These are phyloP conservation scores for Gandaritis pyraliata DNA, from an alignment of 2,888 invertebrate genomes.

Conservation along the genomic window DNA sequence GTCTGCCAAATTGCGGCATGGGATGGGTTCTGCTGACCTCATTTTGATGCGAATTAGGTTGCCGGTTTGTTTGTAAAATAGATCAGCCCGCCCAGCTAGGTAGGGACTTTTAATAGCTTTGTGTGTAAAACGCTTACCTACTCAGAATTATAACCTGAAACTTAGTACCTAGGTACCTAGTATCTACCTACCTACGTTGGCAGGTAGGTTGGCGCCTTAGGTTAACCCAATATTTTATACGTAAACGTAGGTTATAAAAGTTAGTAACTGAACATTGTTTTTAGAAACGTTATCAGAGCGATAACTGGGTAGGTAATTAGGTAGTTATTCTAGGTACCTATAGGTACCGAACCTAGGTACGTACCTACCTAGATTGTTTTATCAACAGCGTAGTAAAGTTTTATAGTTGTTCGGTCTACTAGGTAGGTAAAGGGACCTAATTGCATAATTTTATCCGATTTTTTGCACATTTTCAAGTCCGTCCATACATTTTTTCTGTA, in stretches of 20 bases:
- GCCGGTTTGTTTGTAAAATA: slow-evolving; percentile 43
- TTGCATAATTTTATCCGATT: too few relatives aligned
- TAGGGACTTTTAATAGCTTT: slow-evolving; percentile 13
- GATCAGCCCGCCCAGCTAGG: slow-evolving; percentile 21
- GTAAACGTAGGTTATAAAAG: too few relatives aligned
- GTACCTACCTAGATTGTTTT: not conserved
- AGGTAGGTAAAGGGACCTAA: not conserved
- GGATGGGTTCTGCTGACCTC: slow-evolving; percentile 43
- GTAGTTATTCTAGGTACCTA: not conserved
- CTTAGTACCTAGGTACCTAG: not conserved
- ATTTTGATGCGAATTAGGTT: slow-evolving; percentile 46
- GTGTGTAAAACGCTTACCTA: not conserved
- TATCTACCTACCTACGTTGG: too few relatives aligned
- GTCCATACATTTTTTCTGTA: too few relatives aligned
- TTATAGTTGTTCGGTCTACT: too few relatives aligned
- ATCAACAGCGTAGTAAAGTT: too few relatives aligned
- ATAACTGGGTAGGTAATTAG: slow-evolving; percentile 2
- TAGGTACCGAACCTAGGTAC: not conserved
- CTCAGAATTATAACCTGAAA: too few relatives aligned
- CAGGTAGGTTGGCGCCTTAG: not conserved
- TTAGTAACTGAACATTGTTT: slow-evolving; percentile 5
- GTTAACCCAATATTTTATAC: too few relatives aligned
- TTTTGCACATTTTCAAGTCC: too few relatives aligned
- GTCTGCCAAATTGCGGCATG: slow-evolving; percentile 34
- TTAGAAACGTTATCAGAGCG: slow-evolving; percentile 22